Conservation (phyloP, 2,888 invertebrate genomes). For the Adelphocoris suturalis region DNA sequence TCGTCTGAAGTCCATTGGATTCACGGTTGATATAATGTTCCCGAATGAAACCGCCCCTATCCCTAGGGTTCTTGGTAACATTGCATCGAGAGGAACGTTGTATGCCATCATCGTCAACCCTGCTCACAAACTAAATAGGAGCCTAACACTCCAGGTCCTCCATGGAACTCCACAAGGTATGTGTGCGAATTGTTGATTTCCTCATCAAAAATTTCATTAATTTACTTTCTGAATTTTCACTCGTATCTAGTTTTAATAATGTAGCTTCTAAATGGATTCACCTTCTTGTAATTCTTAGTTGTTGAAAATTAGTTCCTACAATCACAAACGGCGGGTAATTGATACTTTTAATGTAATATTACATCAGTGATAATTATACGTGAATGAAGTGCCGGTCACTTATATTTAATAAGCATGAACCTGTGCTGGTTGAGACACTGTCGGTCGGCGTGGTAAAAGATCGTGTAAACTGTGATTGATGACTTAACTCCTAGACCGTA, state of each 20-base stretch:
- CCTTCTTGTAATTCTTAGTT: not conserved
- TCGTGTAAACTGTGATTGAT: no score
- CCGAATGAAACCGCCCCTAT: constrained; percentile 94
- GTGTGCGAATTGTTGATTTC: constrained; percentile 67
- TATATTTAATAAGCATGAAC: no score
- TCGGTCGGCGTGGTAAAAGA: no score
- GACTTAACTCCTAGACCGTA: no score
- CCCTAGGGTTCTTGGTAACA: constrained; percentile 89
- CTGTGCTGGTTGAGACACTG: no score
- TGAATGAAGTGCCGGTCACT: no score
- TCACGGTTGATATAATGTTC: constrained; percentile 92
- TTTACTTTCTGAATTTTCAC: not conserved
- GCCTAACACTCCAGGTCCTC: constrained; percentile 92
- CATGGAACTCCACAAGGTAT: constrained; percentile 94
- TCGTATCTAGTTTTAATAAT: not conserved
- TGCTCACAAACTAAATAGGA: constrained; percentile 91
- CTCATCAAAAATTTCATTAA: not conserved
- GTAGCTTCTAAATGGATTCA: not conserved
- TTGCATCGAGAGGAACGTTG: constrained; percentile 91
- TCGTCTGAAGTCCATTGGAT: constrained; percentile 87
- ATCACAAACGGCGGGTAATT: no score
- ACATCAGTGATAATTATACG: no score
- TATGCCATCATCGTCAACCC: constrained; percentile 93
- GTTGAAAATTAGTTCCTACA: not conserved
- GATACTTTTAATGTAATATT: no score